Base-by-base conservation (phyloP, 2,888 invertebrate genomes). In the Chydorus sphaericus region DNA sequence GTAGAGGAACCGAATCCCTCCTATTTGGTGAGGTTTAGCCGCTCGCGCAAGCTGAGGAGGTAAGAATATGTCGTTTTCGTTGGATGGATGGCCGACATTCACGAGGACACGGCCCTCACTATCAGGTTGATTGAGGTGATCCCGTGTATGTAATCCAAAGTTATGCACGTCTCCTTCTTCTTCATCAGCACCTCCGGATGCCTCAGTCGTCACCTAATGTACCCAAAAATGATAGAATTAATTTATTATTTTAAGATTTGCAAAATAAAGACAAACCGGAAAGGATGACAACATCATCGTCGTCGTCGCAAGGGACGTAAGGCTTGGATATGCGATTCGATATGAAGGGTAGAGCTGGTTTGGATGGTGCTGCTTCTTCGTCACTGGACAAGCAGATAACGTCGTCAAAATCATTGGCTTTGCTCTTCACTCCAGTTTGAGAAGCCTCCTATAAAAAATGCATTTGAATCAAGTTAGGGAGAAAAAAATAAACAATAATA, bases 21-120 rank as follows among this genome's bases (percentile, higher is more conserved):
- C 90, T 67, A 92, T 88, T 80, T 83, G 71, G 77, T 96, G 96
- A 2, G 94, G 93, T 72, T 96, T 96, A 57, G 96, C 91, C 54
- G 87, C 78, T 62, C 85, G 77, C 0, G 91, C 85, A 52, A 96
- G 85, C 59, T 73, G 93, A 0, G 91, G 88, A 0, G 93, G 88
- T 57, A 96, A 74, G 70, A 85, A 96, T 61, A 96, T 83, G 65
- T 93, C 93, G 16, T 84, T 82, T 67, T 96, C 96, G 55, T 80
- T 82, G 57, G 86, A 83, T 0, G 90, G 85, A 70, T 94, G 94
- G 7, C 91, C 93, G 26, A 94, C 83, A 69, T 96, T 96, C 53
- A 96, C 85, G 59, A 91, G 75, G 14, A 96, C 93, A 23, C 91
- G 77, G 0, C 96, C 96, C 67, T 87, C 81, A 60, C 87, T 87